Evolutionary conservation across 2,888 invertebrate genomes (phyloP), one percentile per base, ranked within the genome.

Genomic region (Monopis laevigella): DNA sequence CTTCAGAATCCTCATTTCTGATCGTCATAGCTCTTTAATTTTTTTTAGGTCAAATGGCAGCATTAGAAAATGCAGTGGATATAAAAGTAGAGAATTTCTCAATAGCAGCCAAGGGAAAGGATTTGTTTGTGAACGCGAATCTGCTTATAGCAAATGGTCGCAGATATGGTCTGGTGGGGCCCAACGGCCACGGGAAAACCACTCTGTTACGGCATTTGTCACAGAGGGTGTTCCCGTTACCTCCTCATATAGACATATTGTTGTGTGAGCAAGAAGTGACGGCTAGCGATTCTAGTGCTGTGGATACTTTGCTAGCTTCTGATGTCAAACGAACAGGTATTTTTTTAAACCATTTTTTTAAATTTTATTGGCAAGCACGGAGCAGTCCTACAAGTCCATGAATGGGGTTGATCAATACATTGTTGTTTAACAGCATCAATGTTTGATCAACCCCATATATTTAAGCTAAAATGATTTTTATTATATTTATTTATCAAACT

Each of bases 61-160:
- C 91, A 24, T 58, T 93, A 51, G 98, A 98, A 61, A 92, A 95
- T 64, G 96, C 98, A 1, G 92, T 96, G 8, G 98, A 98, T 66
- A 98, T 99, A 40, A 98, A 98, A 84, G 93, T 97, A 11, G 98
- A 99, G 60, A 97, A 96, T 69, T 99, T 99, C 65, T 96, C 96
- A 44, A 99, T 99, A 52, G 88, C 95, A 13, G 99, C 99, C 0
- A 93, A 96, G 67, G 99, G 99, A 42, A 96, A 99, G 56, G 96
- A 98, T 61, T 82, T 99, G 34, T 98, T 99, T 67, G 91, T 96
- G 21, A 98, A 99, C 68, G 98, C 99, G 0, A 93, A 88, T 65
- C 77, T 99, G 21, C 78, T 94, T 40, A 97, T 99, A 52, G 96
- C 98, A 0, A 87, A 91, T 56, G 96, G 97, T 0, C 86, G 98